Evolutionary conservation across 2,113 vertebrate species (phyloP).

Genomic region (Illadopsis cleaveri): DNA sequence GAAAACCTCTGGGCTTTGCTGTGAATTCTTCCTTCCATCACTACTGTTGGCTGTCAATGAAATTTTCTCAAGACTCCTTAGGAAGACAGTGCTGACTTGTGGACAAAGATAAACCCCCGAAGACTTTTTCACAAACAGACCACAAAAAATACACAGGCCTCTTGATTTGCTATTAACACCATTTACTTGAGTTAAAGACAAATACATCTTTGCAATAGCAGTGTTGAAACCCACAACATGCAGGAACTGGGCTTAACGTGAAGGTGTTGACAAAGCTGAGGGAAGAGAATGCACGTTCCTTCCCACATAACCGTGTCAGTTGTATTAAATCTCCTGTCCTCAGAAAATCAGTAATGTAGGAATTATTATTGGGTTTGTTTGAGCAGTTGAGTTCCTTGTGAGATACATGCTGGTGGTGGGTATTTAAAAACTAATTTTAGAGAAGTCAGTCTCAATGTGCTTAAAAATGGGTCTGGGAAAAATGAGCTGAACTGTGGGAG

Average conservation of each 20-base stretch:
- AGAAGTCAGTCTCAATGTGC: neutral
- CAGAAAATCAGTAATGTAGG: neutral
- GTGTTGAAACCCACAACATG: neutral
- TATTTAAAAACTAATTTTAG: neutral
- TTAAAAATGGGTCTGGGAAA: neutral
- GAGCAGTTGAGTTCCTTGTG: neutral
- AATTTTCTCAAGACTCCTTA: neutral
- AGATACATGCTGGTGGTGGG: neutral
- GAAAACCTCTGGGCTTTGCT: neutral
- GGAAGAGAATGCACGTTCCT: neutral
- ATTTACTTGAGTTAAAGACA: neutral
- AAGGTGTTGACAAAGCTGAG: neutral
- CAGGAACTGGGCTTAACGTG: neutral
- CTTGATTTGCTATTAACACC: neutral
- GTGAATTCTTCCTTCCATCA: neutral
- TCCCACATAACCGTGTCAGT: neutral
- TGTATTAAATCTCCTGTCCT: neutral
- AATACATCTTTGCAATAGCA: neutral
- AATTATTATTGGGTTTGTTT: neutral
- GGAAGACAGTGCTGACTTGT: neutral
- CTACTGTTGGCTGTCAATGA: neutral
- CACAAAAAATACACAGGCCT: neutral
- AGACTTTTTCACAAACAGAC: neutral
- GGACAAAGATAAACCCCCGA: neutral
- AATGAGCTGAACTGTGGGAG: neutral